Percentiles rank a stretch among this genome's conserved stretches.
Evolutionary conservation across 2,888 invertebrate species (phyloP).

Genomic region (Calameuta pallipes): DNA sequence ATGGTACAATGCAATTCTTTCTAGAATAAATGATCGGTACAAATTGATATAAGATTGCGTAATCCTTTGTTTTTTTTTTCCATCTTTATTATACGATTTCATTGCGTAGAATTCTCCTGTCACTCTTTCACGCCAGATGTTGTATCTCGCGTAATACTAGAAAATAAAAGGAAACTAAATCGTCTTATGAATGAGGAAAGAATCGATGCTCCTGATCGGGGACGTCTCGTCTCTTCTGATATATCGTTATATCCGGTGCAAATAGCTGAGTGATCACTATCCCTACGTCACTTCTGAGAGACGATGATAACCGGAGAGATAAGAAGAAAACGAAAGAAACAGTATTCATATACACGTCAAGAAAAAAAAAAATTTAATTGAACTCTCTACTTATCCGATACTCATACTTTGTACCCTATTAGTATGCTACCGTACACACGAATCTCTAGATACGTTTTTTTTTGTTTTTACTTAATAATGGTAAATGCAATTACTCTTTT

Average conservation of each 20-base stretch:
- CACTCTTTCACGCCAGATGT: slow-evolving; percentile 28
- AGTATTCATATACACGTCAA: background rate
- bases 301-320: background rate
- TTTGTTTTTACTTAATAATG: background rate
- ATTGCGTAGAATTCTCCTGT: slow-evolving; percentile 55
- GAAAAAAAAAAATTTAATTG: background rate
- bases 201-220: background rate
- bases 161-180: slow-evolving; percentile 10
- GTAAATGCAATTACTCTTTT: slow-evolving; percentile 18
- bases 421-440: slow-evolving; percentile 1
- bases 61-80: slow-evolving; percentile 21
- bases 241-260: background rate
- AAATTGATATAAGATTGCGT: background rate
- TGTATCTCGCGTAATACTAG: slow-evolving; percentile 45
- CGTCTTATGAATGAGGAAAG: background rate
- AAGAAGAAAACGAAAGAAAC: background rate
- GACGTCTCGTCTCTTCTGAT: background rate
- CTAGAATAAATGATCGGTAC: background rate
- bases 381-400: background rate
- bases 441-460: slow-evolving; percentile 1
- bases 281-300: background rate
- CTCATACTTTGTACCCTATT: background rate
- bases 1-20: background rate
- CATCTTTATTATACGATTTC: slow-evolving; percentile 48
- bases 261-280: background rate